Conservation (phyloP, 2,888 invertebrate genomes). For the Limnephilus lunatus region DNA sequence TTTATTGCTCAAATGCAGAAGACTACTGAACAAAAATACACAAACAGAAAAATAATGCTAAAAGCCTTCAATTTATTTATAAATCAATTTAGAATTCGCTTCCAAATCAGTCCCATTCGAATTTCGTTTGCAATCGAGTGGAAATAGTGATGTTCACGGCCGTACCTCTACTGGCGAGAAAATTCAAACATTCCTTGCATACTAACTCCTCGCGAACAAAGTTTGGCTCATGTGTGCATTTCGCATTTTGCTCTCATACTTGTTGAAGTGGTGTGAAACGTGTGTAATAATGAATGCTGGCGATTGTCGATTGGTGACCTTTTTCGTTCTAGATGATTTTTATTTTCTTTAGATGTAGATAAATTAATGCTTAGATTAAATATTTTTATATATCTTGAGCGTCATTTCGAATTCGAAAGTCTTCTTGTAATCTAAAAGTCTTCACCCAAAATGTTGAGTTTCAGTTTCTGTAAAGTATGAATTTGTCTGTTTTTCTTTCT, state of each 20-base stretch:
- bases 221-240: neutral
- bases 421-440: too few relatives aligned
- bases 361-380: too few relatives aligned
- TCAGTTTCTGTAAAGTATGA: too few relatives aligned
- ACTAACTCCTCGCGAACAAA: neutral
- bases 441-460: too few relatives aligned
- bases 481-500: too few relatives aligned
- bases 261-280: neutral
- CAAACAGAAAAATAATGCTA: neutral
- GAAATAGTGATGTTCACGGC: constrained; percentile 34
- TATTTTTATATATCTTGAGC: too few relatives aligned
- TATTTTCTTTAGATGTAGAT: neutral
- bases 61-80: constrained; percentile 22
- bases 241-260: neutral
- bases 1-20: neutral
- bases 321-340: neutral
- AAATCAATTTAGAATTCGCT: constrained; percentile 25
- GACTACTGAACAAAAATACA: neutral
- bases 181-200: neutral
- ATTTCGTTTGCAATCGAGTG: neutral
- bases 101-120: neutral
- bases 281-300: too few relatives aligned
- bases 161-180: neutral
- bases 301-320: neutral
- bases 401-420: too few relatives aligned